Evolutionary conservation across 2,113 vertebrate species (phyloP).

Genomic region (Poeciliopsis retropinna): DNA sequence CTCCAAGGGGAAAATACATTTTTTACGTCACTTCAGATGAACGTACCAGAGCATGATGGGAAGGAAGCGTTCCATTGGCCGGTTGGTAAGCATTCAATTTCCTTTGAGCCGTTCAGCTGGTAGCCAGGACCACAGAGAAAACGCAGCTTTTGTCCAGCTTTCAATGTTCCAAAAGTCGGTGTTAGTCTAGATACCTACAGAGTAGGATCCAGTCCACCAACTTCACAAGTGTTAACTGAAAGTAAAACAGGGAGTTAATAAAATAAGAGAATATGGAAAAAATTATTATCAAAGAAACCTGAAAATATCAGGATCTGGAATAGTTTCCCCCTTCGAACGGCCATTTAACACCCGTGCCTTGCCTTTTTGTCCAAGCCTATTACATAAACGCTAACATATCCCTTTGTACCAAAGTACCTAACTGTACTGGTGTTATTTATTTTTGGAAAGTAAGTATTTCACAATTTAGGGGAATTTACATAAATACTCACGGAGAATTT

Average conservation of each 20-base stretch:
- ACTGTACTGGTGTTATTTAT: too few relatives aligned
- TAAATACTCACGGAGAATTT: too few relatives aligned
- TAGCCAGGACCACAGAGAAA: constrained; percentile 77
- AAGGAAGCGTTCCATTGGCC: constrained; percentile 77
- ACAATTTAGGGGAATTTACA: too few relatives aligned
- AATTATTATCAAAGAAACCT: too few relatives aligned
- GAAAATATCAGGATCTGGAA: too few relatives aligned
- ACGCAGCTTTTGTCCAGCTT: constrained; percentile 73
- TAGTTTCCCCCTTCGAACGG: background rate
- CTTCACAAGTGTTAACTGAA: background rate
- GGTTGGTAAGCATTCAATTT: constrained; percentile 75
- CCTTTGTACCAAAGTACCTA: too few relatives aligned
- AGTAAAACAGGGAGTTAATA: background rate
- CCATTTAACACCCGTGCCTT: background rate
- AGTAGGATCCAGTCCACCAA: background rate
- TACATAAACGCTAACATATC: too few relatives aligned
- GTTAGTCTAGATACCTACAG: background rate
- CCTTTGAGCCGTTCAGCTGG: constrained; percentile 59
- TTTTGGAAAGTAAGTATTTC: too few relatives aligned
- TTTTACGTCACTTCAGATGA: background rate
- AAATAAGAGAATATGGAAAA: background rate
- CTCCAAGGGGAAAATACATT: too few relatives aligned
- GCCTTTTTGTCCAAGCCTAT: too few relatives aligned
- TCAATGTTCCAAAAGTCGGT: background rate
- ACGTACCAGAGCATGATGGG: constrained; percentile 84